Percentiles rank a stretch among this genome's conserved stretches.
These are phyloP conservation scores for Drosophila tani DNA, from an alignment of 1,140 invertebrate genomes.

Conservation along the genomic window DNA sequence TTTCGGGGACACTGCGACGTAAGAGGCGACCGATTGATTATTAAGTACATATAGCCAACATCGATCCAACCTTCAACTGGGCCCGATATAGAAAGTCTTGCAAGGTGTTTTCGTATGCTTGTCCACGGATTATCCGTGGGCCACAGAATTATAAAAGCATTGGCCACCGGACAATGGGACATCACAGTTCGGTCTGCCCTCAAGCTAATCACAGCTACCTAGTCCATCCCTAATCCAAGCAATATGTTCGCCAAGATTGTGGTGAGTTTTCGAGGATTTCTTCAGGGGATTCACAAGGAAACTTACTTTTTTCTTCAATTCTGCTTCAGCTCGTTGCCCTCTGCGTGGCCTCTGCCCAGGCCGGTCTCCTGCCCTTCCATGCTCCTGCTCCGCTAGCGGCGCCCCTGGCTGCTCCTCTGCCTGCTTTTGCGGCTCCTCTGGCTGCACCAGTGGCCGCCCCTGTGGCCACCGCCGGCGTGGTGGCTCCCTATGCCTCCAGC, in stretches of 20 bases:
- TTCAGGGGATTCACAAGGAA: neutral
- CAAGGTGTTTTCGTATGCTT: conserved; percentile 58
- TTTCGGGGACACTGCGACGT: conserved; percentile 47
- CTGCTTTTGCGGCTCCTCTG: conserved; percentile 61
- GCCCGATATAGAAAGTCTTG: conserved; percentile 66
- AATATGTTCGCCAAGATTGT: conserved; percentile 77
- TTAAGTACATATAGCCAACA: conserved; percentile 43
- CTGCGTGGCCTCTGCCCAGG: conserved; percentile 76
- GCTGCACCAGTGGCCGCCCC: conserved; percentile 60
- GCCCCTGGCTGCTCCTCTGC: conserved; percentile 29
- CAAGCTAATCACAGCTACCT: conserved; percentile 48
- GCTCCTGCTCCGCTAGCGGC: conserved; percentile 62
- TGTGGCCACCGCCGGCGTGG: conserved; percentile 63
- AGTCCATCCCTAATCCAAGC: conserved; percentile 20
- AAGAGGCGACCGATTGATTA: conserved; percentile 69
- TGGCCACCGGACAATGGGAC: conserved; percentile 16
- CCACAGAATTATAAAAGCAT: conserved; percentile 74
- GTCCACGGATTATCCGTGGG: conserved; percentile 23
- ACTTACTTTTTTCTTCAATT: conserved; percentile 1
- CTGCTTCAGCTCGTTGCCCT: conserved; percentile 64
- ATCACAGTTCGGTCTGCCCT: conserved; percentile 67
- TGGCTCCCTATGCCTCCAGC: conserved; percentile 86
- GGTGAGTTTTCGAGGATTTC: conserved; percentile 52
- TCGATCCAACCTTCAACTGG: conserved; percentile 48
- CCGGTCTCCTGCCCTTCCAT: conserved; percentile 64